Conservation (phyloP, 2,113 vertebrate genomes). For the Dendrocopos noguchii region DNA sequence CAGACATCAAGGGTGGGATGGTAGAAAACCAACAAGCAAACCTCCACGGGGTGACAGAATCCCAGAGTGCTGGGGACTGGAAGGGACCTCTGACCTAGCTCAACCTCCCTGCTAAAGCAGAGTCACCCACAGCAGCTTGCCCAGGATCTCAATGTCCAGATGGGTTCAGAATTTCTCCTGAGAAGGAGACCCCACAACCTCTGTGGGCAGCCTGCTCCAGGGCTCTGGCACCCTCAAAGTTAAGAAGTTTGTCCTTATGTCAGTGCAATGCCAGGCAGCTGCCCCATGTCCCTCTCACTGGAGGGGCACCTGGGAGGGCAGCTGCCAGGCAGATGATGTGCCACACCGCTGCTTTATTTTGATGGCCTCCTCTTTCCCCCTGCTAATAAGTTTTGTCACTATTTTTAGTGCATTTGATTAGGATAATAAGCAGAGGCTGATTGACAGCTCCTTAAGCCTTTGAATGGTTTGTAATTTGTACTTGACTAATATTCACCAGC, state of each 20-base stretch:
- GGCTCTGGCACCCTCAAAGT: neutral
- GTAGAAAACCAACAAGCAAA: neutral
- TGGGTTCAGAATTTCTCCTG: neutral
- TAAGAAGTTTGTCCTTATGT: neutral
- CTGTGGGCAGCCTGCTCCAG: neutral
- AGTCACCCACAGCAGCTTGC: neutral
- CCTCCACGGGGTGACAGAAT: rapidly evolving
- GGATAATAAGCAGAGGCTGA: constrained; percentile 58
- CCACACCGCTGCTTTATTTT: neutral
- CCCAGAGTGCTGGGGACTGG: neutral
- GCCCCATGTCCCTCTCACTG: rapidly evolving
- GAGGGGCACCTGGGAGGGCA: neutral
- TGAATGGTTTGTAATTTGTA: constrained; percentile 64
- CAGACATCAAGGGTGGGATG: rapidly evolving
- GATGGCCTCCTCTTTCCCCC: neutral
- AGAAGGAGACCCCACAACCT: neutral
- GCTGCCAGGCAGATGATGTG: neutral
- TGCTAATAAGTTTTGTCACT: constrained; percentile 28
- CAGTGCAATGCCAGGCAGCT: rapidly evolving
- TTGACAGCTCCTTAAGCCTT: constrained; percentile 52
- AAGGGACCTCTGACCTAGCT: neutral
- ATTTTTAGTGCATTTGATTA: constrained; percentile 70
- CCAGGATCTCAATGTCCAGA: neutral
- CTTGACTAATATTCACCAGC: constrained; percentile 39
- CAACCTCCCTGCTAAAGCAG: neutral